A percentile compares a stretch with the other conserved stretches of the same genome.
Evolutionary conservation across 1,140 invertebrate genomes (phyloP).

Genomic region (Maniola jurtina): DNA sequence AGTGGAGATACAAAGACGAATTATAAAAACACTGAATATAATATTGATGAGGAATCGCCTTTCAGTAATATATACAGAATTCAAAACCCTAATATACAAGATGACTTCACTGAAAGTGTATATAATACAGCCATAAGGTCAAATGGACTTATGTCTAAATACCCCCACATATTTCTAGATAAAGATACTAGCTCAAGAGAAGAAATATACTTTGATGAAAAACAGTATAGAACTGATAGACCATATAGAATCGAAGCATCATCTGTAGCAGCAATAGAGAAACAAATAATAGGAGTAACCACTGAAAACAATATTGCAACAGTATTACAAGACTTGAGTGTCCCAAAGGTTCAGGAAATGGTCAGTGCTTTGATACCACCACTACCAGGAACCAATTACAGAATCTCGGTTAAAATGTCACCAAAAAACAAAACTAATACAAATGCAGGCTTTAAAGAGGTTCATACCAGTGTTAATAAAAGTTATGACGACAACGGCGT

Average conservation of each 20-base stretch:
- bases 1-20: slow-evolving; percentile 34
- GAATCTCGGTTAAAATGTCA: slow-evolving; percentile 57
- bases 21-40: slow-evolving; percentile 23
- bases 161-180: slow-evolving; percentile 66
- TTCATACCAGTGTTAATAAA: slow-evolving; percentile 66
- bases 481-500: slow-evolving; percentile 60
- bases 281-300: slow-evolving; percentile 10
- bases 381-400: slow-evolving; percentile 44
- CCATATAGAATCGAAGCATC: slow-evolving; percentile 28
- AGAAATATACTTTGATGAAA: slow-evolving; percentile 28
- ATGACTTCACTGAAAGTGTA: slow-evolving; percentile 30
- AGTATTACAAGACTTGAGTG: slow-evolving; percentile 9
- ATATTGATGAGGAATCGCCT: slow-evolving; percentile 33
- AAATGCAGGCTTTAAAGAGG: slow-evolving; percentile 58
- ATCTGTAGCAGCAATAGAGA: slow-evolving; percentile 3
- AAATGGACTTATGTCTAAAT: slow-evolving; percentile 57
- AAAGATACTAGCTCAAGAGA: slow-evolving; percentile 45
- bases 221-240: slow-evolving; percentile 6
- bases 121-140: slow-evolving; percentile 33
- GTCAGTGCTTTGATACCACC: slow-evolving; percentile 41
- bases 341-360: slow-evolving; percentile 45
- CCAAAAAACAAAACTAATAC: slow-evolving; percentile 51
- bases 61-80: slow-evolving; percentile 29
- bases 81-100: slow-evolving; percentile 21
- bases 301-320: neutral